phyloP scores from a whole-genome alignment of 2,797 vertebrate species.

The Serranus cabrilla region DNA sequence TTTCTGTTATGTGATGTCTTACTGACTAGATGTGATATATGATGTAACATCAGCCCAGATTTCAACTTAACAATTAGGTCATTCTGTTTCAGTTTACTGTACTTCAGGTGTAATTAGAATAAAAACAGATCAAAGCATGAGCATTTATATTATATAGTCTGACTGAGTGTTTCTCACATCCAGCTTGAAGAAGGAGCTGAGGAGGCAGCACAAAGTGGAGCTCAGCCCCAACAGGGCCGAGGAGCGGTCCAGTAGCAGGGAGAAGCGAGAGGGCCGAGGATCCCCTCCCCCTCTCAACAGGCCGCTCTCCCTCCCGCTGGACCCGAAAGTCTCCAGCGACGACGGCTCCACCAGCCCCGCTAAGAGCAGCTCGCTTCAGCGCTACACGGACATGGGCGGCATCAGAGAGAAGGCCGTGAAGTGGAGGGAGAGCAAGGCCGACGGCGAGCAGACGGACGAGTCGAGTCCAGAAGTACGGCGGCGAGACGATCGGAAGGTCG shows the following conservation, averaged over 20 bases:
- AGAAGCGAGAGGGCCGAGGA: constrained; percentile 52
- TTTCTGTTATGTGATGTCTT: neutral
- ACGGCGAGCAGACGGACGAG: constrained; percentile 64
- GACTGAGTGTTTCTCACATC: constrained; percentile 32
- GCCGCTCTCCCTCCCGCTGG: constrained; percentile 84
- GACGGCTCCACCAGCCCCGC: constrained; percentile 47
- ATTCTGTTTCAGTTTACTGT: neutral
- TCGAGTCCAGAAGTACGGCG: constrained; percentile 60
- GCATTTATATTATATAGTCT: constrained; percentile 6
- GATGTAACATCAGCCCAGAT: neutral
- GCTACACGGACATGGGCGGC: constrained; percentile 81
- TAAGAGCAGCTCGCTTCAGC: constrained; percentile 82
- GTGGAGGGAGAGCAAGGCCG: constrained; percentile 89
- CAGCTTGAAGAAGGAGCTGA: constrained; percentile 85
- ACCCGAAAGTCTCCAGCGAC: neutral
- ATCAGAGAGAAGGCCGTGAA: constrained; percentile 87
- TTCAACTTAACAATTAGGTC: neutral
- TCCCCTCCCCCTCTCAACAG: constrained; percentile 74
- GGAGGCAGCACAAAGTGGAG: constrained; percentile 81
- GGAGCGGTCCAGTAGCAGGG: constrained; percentile 36
- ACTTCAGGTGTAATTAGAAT: neutral
- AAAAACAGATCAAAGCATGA: neutral
- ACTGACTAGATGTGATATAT: neutral
- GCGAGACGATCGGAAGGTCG: constrained; percentile 1
- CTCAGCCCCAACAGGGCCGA: constrained; percentile 48